Percentiles rank a stretch among this genome's conserved stretches.
Conservation (phyloP, 2,797 vertebrate species). For the Ataeniobius toweri region DNA sequence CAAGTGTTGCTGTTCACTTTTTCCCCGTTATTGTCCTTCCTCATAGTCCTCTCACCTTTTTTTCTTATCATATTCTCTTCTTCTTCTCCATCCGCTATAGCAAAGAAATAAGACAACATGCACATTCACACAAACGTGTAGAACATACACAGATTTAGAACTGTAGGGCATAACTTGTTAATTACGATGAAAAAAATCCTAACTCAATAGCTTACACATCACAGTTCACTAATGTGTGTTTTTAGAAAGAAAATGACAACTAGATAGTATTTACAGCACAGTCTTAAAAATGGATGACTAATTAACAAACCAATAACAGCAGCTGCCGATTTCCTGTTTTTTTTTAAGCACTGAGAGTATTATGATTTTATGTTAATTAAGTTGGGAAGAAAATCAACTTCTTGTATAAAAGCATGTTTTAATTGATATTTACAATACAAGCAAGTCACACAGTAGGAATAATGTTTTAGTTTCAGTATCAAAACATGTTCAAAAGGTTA, state of each 20-base stretch:
- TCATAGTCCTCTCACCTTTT: slow-evolving; percentile 66
- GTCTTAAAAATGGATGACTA: background rate
- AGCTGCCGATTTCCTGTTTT: background rate
- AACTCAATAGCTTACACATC: background rate
- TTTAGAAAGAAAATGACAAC: background rate
- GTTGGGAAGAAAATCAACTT: background rate
- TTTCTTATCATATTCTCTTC: slow-evolving; percentile 71
- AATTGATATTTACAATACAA: background rate
- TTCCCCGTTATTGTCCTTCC: slow-evolving; percentile 86
- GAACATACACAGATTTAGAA: slow-evolving; percentile 13
- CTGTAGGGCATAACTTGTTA: background rate
- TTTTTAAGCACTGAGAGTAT: background rate
- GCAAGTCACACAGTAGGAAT: background rate
- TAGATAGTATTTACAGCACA: background rate
- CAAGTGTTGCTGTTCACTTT: slow-evolving; percentile 88
- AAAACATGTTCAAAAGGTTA: too few relatives aligned
- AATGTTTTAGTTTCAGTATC: background rate
- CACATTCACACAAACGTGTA: background rate
- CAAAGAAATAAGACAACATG: slow-evolving; percentile 19
- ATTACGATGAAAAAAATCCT: background rate
- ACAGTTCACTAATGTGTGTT: background rate
- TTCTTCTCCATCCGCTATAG: slow-evolving; percentile 47
- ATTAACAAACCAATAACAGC: background rate
- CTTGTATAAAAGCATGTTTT: background rate
- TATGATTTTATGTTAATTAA: background rate